Conservation (phyloP, 2,888 invertebrate genomes). For the Lamellibrachia satsuma region DNA sequence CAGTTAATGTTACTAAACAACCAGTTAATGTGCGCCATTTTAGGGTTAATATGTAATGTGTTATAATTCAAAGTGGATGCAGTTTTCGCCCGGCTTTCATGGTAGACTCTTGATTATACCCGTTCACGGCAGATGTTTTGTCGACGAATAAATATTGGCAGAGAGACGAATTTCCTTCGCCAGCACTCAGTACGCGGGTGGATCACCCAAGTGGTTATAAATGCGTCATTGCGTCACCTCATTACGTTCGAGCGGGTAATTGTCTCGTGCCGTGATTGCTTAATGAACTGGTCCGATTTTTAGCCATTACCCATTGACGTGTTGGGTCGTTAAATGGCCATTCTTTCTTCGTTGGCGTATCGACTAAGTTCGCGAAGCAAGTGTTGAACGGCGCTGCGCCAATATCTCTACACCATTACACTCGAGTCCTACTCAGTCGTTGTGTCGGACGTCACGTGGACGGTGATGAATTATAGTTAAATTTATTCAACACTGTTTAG, state of each 20-base stretch:
- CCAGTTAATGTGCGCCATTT: neutral
- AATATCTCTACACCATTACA: neutral
- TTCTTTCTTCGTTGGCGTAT: neutral
- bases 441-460: neutral
- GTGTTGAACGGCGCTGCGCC: neutral
- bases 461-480: no score
- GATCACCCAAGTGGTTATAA: neutral
- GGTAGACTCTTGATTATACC: neutral
- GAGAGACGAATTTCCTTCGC: neutral
- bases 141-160: neutral
- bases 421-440: neutral
- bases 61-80: neutral
- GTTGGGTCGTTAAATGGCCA: neutral
- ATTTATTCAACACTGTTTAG: no score
- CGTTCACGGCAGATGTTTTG: neutral
- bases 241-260: neutral
- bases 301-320: neutral
- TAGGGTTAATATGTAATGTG: neutral
- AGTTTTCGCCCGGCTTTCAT: neutral
- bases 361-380: neutral
- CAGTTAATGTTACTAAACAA: neutral
- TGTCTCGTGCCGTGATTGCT: slow-evolving; percentile 3
- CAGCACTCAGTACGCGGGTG: neutral
- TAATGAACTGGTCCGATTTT: slow-evolving; percentile 5
- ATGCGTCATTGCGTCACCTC: neutral